Conservation (phyloP, 2,888 invertebrate genomes). For the Eupithecia insigniata region DNA sequence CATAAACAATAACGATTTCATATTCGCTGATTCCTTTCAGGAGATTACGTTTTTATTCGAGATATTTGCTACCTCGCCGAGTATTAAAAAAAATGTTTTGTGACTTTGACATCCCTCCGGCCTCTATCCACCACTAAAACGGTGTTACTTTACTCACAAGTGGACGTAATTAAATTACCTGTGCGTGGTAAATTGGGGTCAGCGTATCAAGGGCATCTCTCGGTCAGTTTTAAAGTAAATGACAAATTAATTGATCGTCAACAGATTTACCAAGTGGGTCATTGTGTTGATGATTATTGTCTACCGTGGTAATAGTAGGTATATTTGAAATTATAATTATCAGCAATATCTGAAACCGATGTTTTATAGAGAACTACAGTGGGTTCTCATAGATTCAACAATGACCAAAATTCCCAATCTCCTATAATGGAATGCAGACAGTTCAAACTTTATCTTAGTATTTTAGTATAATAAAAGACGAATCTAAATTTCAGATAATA, state of each 20-base stretch:
- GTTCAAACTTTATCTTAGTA: neutral
- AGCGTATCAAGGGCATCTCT: slow-evolving; percentile 43
- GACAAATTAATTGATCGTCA: slow-evolving; percentile 34
- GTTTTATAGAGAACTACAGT: neutral
- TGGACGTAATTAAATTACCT: slow-evolving; percentile 43
- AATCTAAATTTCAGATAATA: neutral
- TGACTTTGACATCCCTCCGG: neutral
- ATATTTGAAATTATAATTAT: neutral
- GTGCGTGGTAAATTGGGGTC: slow-evolving; percentile 43
- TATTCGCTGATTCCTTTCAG: neutral
- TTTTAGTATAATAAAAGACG: neutral
- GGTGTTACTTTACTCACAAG: slow-evolving; percentile 32
- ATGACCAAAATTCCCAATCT: neutral
- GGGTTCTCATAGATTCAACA: neutral
- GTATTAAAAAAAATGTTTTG: slow-evolving; percentile 13
- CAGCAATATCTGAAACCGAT: neutral
- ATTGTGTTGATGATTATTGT: slow-evolving; percentile 6
- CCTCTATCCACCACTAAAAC: slow-evolving; percentile 18
- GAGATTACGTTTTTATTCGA: neutral
- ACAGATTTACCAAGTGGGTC: slow-evolving; percentile 30
- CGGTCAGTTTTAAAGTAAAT: slow-evolving; percentile 23
- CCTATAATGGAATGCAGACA: neutral
- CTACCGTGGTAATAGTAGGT: neutral
- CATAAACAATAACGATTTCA: neutral
- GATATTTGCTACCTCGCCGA: neutral